Base-by-base conservation (phyloP, 2,113 vertebrate genomes). In the Alethe diademata region DNA sequence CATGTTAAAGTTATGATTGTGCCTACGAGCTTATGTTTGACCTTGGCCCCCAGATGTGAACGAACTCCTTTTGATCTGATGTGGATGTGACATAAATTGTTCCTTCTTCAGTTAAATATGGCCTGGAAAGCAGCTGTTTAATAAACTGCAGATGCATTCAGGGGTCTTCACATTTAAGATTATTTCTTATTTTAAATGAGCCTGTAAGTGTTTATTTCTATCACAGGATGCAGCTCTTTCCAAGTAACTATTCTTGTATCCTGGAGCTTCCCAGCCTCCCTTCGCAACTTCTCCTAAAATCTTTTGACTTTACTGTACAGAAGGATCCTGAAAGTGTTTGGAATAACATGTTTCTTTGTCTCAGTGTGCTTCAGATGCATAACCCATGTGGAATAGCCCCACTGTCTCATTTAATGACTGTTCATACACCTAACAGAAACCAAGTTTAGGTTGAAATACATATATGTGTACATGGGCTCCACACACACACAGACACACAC, bases 341-440 rank as follows among this genome's bases (percentile, higher is more conserved):
- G 20, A 91, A 78, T 36, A 48, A 72, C 0, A 3, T 53, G 4
- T 71, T 85, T 42, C 33, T 25, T 58, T 78, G 60, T 8, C n/a
- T 73, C 33, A 36, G 20, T 23, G 51, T 18, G 19, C 24, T 54
- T 54, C 17, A 38, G 22, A 36, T 40, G 31, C 45, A 29, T 36
- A 33, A 67, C 8, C 9, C 24, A 47, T 1, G 1, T 12, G 40
- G 31, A 83, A 53, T 1, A 60, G 24, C 13, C 8, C 6, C 0
- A 0, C 5, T 45, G 45, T 11, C 38, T 19, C 28, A 17, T 64
- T 85, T 35, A 53, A 19, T 57, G 31, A 69, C 36, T 33, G 35
- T n/a, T 42, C 6, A 25, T 14, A 36, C 15, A 57, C 13, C 8
- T 23, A 69, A 45, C 15, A 82, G 50, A 70, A 82, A 53, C 20